Conservation (phyloP, 2,113 vertebrate genomes). For the Limanda limanda region DNA sequence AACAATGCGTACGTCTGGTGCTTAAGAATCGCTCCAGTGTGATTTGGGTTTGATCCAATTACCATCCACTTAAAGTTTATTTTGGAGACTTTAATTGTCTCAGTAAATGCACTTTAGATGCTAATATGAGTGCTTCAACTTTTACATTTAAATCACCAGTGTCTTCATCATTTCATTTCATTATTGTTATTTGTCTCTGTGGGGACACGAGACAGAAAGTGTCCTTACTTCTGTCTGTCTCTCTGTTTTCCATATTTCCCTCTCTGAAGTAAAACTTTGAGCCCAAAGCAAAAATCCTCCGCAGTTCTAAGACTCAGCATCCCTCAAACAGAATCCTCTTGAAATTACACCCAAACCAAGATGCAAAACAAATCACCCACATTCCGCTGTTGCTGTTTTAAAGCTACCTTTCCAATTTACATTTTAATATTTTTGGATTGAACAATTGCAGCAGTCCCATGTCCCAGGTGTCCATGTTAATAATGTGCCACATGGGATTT, state of each 20-base stretch:
- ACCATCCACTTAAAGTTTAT: constrained; percentile 9
- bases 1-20: background rate
- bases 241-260: constrained; percentile 42
- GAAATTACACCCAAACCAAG: constrained; percentile 28
- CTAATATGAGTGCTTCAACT: constrained; percentile 32
- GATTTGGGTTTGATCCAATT: constrained; percentile 23
- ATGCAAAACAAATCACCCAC: constrained; percentile 5
- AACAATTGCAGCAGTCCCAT: background rate
- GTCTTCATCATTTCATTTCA: constrained; percentile 19
- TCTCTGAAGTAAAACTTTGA: constrained; percentile 51
- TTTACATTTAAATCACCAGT: constrained; percentile 31
- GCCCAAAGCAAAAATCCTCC: constrained; percentile 41
- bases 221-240: constrained; percentile 34
- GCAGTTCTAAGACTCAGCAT: constrained; percentile 40
- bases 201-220: constrained; percentile 32
- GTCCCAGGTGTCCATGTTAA: constrained; percentile 14
- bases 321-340: constrained; percentile 27
- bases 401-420: constrained; percentile 2
- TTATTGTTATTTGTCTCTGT: constrained; percentile 16
- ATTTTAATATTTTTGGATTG: background rate
- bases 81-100: constrained; percentile 11
- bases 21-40: background rate
- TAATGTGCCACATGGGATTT: constrained; percentile 22
- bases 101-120: constrained; percentile 27
- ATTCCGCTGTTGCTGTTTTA: constrained; percentile 2